Conservation (phyloP, 2,113 vertebrate species). For the Python bivittatus region DNA sequence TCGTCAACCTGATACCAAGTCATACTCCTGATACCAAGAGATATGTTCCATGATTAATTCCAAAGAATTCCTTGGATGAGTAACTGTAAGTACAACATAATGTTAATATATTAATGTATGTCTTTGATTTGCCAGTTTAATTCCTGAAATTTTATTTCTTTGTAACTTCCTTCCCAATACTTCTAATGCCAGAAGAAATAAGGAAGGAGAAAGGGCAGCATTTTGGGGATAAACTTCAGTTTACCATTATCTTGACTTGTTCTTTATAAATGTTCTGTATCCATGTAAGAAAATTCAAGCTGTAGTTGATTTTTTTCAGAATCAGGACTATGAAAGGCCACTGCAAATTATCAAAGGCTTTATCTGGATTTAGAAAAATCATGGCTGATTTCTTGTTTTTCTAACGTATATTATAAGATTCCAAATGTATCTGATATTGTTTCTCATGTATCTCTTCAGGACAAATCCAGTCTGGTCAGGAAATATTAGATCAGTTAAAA, state of each 20-base stretch:
- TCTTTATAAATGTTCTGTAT: background rate
- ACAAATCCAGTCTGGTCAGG: background rate
- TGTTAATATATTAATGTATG: background rate
- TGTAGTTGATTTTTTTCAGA: background rate
- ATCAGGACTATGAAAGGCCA: background rate
- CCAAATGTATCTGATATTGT: background rate
- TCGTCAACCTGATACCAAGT: background rate
- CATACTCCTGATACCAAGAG: background rate
- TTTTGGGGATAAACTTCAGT: background rate
- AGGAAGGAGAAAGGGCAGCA: background rate
- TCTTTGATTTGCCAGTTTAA: background rate
- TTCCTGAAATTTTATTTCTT: background rate
- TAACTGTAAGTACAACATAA: background rate
- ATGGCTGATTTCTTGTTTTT: background rate
- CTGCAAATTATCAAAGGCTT: background rate
- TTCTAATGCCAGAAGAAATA: background rate
- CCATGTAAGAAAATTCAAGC: background rate
- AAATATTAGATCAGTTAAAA: background rate
- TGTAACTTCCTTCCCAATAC: background rate
- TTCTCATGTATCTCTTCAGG: background rate
- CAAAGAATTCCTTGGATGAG: background rate
- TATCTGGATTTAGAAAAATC: background rate
- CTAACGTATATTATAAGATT: background rate
- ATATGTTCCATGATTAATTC: background rate
- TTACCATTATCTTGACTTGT: background rate